Base-by-base conservation (phyloP, 2,113 vertebrate genomes). In the Hyperopisus bebe region DNA sequence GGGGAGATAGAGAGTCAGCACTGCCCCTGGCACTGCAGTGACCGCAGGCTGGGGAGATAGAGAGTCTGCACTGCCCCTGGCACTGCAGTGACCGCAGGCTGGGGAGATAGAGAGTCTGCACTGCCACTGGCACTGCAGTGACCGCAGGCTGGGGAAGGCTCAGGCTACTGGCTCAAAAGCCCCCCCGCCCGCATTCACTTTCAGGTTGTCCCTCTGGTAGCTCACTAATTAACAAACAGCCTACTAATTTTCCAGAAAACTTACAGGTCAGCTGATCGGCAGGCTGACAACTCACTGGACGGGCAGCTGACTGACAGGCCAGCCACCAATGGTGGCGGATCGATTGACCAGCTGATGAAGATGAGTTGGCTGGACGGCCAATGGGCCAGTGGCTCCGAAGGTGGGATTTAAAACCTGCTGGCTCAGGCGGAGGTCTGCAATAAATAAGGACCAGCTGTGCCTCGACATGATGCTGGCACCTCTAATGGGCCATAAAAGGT, bases 401-500 rank as follows among this genome's bases (percentile, higher is more conserved):
- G n/a, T 51, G 47, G 85, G 85, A 55, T 55, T 31, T 13, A 31
- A 53, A 87, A 87, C 48, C 50, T 15, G 27, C 10, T 27, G 86
- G 24, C 31, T 58, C 85, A 27, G 42, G 47, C 27, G 70, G 15
- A 70, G 82, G 84, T 89, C 62, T 86, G 55, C n/a, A 62, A 89
- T 86, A 24, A 86, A 66, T 86, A 24, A 86, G 24, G 42, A 10
- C 39, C 55, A 74, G 80, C 53, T 85, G 55, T 27, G 51, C 35
- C 88, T 84, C 48, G 42, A 10, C 27, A 27, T 35, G 50, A 39
- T 31, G 9, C 85, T 87, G 85, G 85, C 50, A 35, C 7, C 47
- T 53, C 85, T 87, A 42, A 87, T 87, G 85, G 85, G 50, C 50
- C 50, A 35, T 87, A 87, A 87, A 87, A 87, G 85, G 50, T 87